phyloP scores from a whole-genome alignment of 2,113 vertebrate species.

The Pungitius pungitius region DNA sequence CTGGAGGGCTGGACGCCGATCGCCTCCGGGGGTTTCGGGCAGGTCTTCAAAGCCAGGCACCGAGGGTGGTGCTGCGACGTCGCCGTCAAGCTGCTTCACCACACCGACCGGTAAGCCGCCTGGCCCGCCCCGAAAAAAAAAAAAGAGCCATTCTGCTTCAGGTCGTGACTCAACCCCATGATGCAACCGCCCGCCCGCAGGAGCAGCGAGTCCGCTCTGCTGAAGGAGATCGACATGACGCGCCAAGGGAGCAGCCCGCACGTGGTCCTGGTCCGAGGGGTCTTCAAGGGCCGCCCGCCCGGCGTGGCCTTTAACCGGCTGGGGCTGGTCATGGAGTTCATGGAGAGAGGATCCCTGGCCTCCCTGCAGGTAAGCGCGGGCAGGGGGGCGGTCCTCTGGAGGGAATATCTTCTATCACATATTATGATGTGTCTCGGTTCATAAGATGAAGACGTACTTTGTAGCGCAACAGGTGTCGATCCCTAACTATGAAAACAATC shows the following conservation, averaged over 20 bases:
- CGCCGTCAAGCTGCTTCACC: constrained; percentile 66
- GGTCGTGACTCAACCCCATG: not conserved
- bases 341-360: constrained; percentile 83
- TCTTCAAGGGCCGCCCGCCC: constrained; percentile 56
- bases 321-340: constrained; percentile 85
- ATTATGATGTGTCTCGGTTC: not conserved
- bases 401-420: no score
- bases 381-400: not conserved
- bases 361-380: constrained; percentile 69
- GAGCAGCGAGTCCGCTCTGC: constrained; percentile 42
- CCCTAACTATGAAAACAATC: not conserved
- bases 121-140: no score
- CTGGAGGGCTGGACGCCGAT: constrained; percentile 61
- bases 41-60: constrained; percentile 75
- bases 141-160: not conserved
- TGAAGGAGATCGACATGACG: constrained; percentile 77
- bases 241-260: constrained; percentile 60
- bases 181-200: constrained; percentile 24
- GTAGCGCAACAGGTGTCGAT: not conserved
- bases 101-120: constrained; percentile 65
- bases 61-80: constrained; percentile 56
- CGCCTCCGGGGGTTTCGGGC: constrained; percentile 78
- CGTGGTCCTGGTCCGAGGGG: constrained; percentile 70
- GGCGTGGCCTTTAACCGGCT: not conserved
- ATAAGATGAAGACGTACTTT: no score